phyloP scores from a whole-genome alignment of 2,113 vertebrate genomes.

The Zootoca vivipara region DNA sequence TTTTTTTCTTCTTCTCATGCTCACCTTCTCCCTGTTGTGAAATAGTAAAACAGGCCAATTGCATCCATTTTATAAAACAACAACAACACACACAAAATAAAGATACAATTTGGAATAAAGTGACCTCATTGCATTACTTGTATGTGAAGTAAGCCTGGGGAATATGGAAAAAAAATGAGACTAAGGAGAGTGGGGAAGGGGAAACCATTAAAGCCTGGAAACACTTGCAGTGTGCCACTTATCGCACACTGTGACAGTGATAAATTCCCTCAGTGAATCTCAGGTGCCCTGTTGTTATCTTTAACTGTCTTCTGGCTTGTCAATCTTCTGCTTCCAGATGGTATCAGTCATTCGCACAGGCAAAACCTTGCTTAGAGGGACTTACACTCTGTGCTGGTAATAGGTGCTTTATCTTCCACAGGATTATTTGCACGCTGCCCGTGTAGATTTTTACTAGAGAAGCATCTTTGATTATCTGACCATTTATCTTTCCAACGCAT shows the following conservation, averaged over 20 bases:
- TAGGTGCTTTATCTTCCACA: slow-evolving; percentile 69
- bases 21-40: neutral
- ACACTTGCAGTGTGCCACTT: slow-evolving; percentile 44
- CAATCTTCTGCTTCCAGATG: slow-evolving; percentile 72
- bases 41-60: slow-evolving; percentile 24
- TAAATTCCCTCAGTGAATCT: slow-evolving; percentile 70
- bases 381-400: slow-evolving; percentile 69
- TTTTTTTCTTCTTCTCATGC: slow-evolving; percentile 21
- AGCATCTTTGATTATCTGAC: slow-evolving; percentile 70
- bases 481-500: slow-evolving; percentile 68
- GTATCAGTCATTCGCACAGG: slow-evolving; percentile 67
- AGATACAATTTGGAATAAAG: neutral
- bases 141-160: neutral
- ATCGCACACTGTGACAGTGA: slow-evolving; percentile 66
- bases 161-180: slow-evolving; percentile 40
- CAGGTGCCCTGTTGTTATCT: slow-evolving; percentile 73
- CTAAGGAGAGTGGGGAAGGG: neutral
- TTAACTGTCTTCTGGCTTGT: slow-evolving; percentile 69
- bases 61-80: slow-evolving; percentile 8
- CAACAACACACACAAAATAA: slow-evolving; percentile 5
- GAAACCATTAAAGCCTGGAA: slow-evolving; percentile 8
- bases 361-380: slow-evolving; percentile 70
- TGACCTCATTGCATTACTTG: slow-evolving; percentile 18
- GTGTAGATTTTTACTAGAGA: slow-evolving; percentile 59
- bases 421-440: slow-evolving; percentile 68